A percentile compares a stretch with the other conserved stretches of the same genome.
Conservation (phyloP, 2,113 vertebrate species). For the Bombycilla garrulus region DNA sequence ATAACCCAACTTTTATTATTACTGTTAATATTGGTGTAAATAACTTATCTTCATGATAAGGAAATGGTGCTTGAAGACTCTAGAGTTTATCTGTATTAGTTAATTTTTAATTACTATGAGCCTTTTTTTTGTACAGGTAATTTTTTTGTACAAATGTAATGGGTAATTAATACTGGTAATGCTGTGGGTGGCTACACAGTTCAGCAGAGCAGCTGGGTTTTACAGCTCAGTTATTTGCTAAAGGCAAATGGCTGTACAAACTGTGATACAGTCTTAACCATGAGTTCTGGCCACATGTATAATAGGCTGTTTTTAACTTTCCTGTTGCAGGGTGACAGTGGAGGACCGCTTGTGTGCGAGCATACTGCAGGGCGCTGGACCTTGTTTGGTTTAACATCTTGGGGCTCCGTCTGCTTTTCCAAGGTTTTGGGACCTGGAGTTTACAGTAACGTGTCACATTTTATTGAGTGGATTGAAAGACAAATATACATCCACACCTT, state of each 20-base stretch:
- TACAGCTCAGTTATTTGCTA: not conserved
- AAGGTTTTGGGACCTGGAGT: conserved; percentile 90
- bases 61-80: not conserved
- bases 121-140: not conserved
- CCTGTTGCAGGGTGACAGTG: conserved; percentile 84
- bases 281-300: accelerated
- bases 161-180: not conserved
- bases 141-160: not conserved
- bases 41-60: not conserved
- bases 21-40: not conserved
- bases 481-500: conserved; percentile 91
- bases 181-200: not conserved
- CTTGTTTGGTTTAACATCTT: conserved; percentile 90
- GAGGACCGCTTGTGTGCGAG: conserved; percentile 89
- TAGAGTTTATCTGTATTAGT: not conserved
- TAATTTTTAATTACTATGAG: not conserved
- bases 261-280: not conserved
- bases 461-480: conserved; percentile 87
- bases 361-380: conserved; percentile 81
- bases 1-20: not conserved
- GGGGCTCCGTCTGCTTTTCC: conserved; percentile 92
- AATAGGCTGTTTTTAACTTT: not conserved
- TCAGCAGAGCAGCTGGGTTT: not conserved
- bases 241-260: not conserved
- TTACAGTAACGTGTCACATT: conserved; percentile 92